Conservation (phyloP, 2,888 invertebrate genomes). For the Campopleginae sp. region DNA sequence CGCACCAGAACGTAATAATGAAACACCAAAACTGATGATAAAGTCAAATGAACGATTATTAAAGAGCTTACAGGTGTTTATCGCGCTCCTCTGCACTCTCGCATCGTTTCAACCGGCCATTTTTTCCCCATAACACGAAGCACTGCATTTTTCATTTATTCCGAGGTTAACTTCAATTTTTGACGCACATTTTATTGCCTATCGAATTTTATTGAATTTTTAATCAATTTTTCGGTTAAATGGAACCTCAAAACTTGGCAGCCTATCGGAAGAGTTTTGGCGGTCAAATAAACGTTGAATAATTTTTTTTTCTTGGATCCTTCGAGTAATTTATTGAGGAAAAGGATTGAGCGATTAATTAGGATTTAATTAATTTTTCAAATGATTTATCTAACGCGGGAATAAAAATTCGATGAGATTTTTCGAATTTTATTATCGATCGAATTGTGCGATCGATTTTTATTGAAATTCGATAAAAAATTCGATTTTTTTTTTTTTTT, state of each 20-base stretch:
- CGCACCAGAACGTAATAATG: slow-evolving; percentile 58
- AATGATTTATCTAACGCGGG: neutral
- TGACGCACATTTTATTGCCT: neutral
- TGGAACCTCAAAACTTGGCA: neutral
- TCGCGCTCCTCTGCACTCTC: slow-evolving; percentile 41
- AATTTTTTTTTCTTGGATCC: no score
- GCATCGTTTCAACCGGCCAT: slow-evolving; percentile 50
- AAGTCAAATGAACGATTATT: slow-evolving; percentile 72
- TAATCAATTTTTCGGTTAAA: neutral
- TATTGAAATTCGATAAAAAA: slow-evolving; percentile 9
- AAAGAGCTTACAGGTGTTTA: slow-evolving; percentile 75
- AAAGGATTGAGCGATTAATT: neutral
- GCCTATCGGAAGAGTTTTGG: neutral
- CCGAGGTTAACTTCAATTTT: neutral
- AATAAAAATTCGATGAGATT: neutral
- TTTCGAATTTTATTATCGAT: neutral
- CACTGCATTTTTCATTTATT: slow-evolving; percentile 4
- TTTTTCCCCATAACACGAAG: slow-evolving; percentile 9
- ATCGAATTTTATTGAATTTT: neutral
- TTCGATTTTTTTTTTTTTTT: neutral
- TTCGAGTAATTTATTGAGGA: neutral
- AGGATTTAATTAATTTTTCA: neutral
- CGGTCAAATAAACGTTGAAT: neutral
- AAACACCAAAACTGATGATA: slow-evolving; percentile 68
- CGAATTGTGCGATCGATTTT: neutral